Conservation (phyloP, 2,888 invertebrate species). For the Leucania comma region DNA sequence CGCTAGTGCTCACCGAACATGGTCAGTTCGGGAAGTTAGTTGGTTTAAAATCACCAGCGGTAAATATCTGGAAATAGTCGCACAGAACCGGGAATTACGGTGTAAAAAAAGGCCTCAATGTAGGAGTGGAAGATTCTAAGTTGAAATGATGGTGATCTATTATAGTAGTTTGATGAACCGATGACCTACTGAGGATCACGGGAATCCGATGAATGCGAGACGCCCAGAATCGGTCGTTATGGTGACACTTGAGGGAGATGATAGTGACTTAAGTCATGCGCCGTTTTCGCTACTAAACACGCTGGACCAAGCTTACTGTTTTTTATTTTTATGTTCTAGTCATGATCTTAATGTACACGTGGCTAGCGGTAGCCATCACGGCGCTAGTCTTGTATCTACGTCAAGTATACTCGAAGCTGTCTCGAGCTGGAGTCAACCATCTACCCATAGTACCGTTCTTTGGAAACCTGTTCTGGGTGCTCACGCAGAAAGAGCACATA, state of each 20-base stretch:
- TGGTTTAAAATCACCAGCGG: background rate
- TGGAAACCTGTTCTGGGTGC: slow-evolving; percentile 42
- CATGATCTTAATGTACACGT: slow-evolving; percentile 43
- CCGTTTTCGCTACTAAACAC: too few species aligned
- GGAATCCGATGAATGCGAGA: background rate
- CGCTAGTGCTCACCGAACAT: too few species aligned
- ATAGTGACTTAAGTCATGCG: too few species aligned
- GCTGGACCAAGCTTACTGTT: background rate
- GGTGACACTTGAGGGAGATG: too few species aligned
- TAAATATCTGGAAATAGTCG: background rate
- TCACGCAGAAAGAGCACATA: slow-evolving; percentile 43
- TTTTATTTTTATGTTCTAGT: slow-evolving; percentile 16
- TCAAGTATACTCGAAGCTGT: slow-evolving; percentile 38
- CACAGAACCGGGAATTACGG: background rate
- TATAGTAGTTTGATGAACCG: too few species aligned
- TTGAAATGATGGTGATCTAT: too few species aligned
- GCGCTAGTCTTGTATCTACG: slow-evolving; percentile 37
- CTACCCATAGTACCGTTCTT: slow-evolving; percentile 44
- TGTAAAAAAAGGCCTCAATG: background rate
- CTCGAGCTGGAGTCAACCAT: slow-evolving; percentile 45
- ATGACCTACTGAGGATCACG: too few species aligned
- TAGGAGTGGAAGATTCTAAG: background rate
- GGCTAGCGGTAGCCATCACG: slow-evolving; percentile 38
- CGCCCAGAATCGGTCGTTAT: too few species aligned
- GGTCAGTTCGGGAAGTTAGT: too few species aligned